Evolutionary conservation across 2,888 invertebrate genomes (phyloP).

Genomic region (Erebia palarica): DNA sequence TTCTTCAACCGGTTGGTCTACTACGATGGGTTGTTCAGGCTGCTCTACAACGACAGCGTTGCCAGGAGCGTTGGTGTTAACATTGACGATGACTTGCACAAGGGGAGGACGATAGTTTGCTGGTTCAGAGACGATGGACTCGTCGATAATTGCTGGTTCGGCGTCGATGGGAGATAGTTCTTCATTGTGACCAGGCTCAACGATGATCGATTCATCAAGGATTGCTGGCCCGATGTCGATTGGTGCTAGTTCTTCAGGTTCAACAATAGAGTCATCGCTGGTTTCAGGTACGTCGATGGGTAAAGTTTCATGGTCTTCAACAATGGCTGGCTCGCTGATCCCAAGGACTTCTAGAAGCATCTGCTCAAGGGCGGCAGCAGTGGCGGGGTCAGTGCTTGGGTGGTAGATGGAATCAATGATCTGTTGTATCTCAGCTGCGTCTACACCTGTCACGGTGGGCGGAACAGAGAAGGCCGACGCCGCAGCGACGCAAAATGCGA

Average conservation of each 20-base stretch:
- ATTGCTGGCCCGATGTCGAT: slow-evolving; percentile 38
- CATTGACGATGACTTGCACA: slow-evolving; percentile 43
- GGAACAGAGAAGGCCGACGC: slow-evolving; percentile 33
- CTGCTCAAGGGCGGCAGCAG: slow-evolving; percentile 47
- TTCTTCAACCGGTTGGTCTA: slow-evolving; percentile 37
- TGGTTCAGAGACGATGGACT: slow-evolving; percentile 28
- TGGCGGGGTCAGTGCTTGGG: slow-evolving; percentile 51
- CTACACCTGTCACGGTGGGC: slow-evolving; percentile 28
- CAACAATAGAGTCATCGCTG: slow-evolving; percentile 45
- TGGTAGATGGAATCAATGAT: slow-evolving; percentile 49
- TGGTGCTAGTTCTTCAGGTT: slow-evolving; percentile 14
- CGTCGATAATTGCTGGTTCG: slow-evolving; percentile 40
- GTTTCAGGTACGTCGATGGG: slow-evolving; percentile 45
- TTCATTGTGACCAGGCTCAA: slow-evolving; percentile 27
- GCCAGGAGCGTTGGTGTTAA: slow-evolving; percentile 30
- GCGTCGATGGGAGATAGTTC: slow-evolving; percentile 9
- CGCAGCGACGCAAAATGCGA: slow-evolving; percentile 54
- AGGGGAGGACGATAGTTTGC: slow-evolving; percentile 35
- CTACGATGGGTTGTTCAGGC: not conserved
- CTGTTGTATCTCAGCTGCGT: slow-evolving; percentile 41
- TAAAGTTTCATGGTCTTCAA: slow-evolving; percentile 34
- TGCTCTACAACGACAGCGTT: slow-evolving; percentile 22
- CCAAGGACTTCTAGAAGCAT: slow-evolving; percentile 45
- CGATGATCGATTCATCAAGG: slow-evolving; percentile 33
- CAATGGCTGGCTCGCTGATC: slow-evolving; percentile 24